A percentile compares a stretch with the other conserved stretches of the same genome.
These are phyloP conservation scores for Crossocerus cetratus DNA, from an alignment of 2,888 invertebrate species.

Conservation along the genomic window DNA sequence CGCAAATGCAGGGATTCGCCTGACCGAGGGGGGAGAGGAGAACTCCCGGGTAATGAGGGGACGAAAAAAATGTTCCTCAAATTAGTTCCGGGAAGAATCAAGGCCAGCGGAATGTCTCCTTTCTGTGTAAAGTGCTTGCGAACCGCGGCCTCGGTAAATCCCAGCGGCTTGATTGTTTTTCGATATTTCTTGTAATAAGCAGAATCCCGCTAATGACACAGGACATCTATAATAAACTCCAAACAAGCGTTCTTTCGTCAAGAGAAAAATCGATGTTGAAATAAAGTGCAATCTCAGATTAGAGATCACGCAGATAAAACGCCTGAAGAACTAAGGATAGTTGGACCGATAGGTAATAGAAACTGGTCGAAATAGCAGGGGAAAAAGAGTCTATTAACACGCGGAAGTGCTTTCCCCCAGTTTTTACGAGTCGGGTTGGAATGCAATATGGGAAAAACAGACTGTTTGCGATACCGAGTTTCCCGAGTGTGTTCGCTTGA, in stretches of 20 bases:
- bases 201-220: conserved; percentile 17
- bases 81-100: conserved; percentile 2
- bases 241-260: no score
- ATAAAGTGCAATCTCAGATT: no score
- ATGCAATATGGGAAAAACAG: neutral
- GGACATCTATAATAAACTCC: conserved; percentile 1
- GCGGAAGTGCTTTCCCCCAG: neutral
- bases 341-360: no score
- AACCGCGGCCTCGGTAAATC: conserved; percentile 17
- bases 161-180: conserved; percentile 32
- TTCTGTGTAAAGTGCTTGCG: conserved; percentile 8
- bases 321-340: no score
- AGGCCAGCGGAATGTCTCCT: conserved; percentile 18
- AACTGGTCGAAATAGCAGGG: neutral
- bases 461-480: neutral
- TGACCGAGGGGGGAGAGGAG: neutral
- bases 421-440: neutral
- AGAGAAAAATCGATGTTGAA: no score
- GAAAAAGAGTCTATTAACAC: neutral
- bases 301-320: no score
- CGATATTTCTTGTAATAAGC: conserved; percentile 40
- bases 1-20: neutral
- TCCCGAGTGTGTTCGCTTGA: neutral
- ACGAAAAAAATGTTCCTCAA: neutral
- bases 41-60: neutral